These are phyloP conservation scores for Podotricha telesiphe DNA, from an alignment of 2,888 invertebrate species.

Conservation along the genomic window DNA sequence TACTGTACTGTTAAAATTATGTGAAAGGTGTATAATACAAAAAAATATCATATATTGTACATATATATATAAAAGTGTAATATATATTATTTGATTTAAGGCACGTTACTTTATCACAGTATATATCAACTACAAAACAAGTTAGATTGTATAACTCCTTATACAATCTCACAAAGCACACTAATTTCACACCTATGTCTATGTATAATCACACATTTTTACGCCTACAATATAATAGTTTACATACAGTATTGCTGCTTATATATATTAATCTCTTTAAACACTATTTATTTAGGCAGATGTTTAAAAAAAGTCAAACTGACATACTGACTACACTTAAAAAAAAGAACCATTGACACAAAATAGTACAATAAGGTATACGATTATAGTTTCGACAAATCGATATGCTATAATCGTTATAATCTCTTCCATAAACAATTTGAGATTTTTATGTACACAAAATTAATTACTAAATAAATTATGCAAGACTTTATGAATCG, in stretches of 20 bases:
- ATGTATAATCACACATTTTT: slow-evolving; percentile 16
- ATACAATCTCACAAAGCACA: slow-evolving; percentile 28
- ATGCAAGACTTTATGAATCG: slow-evolving; percentile 23
- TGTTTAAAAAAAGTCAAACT: neutral
- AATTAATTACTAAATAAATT: slow-evolving; percentile 20
- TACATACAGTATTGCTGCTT: neutral
- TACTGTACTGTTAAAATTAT: neutral
- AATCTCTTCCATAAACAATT: slow-evolving; percentile 24
- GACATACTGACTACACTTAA: neutral
- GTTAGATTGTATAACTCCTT: slow-evolving; percentile 41
- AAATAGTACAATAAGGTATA: neutral
- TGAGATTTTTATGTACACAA: slow-evolving; percentile 30
- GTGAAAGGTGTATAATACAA: neutral
- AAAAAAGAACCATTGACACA: neutral
- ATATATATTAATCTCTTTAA: neutral
- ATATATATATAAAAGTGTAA: slow-evolving; percentile 24
- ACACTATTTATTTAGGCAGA: neutral
- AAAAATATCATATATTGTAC: neutral
- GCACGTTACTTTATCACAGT: slow-evolving; percentile 79
- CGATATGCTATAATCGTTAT: slow-evolving; percentile 3
- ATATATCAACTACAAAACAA: slow-evolving; percentile 60
- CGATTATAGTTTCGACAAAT: neutral
- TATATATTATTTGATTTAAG: slow-evolving; percentile 55
- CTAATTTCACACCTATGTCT: slow-evolving; percentile 31
- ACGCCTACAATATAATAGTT: neutral